These are phyloP conservation scores for Mesembrinibis cayennensis DNA, from an alignment of 2,113 vertebrate species.

Conservation along the genomic window DNA sequence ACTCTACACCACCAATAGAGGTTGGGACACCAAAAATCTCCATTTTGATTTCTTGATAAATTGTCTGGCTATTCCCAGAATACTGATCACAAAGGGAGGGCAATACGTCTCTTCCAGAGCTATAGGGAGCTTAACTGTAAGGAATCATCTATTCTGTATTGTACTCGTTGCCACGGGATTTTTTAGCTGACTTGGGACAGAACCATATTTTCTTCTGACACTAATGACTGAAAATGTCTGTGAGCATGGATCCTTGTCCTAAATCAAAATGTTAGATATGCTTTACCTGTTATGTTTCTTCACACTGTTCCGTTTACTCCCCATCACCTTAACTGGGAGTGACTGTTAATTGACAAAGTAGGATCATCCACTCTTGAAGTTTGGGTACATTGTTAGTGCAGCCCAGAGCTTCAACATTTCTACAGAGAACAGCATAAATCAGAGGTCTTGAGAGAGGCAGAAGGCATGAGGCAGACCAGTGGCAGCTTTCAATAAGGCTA, in stretches of 20 bases:
- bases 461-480: neutral
- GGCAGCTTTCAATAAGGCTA: neutral
- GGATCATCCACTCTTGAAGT: neutral
- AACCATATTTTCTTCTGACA: neutral
- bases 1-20: neutral
- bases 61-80: slow-evolving; percentile 2
- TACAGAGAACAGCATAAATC: neutral
- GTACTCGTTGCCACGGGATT: neutral
- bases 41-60: slow-evolving; percentile 13
- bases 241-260: neutral
- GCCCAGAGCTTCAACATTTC: neutral
- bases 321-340: neutral
- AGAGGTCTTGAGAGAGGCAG: neutral
- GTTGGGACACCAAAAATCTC: slow-evolving; percentile 1
- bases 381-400: neutral
- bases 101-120: neutral
- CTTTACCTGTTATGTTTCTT: neutral
- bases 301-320: neutral
- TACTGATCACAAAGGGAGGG: neutral
- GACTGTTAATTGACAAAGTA: neutral
- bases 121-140: neutral
- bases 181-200: neutral
- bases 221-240: neutral
- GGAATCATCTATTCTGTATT: neutral
- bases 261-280: neutral